Evolutionary conservation across 2,113 vertebrate species (phyloP), one percentile per base, ranked within the genome.

Genomic region (Alligator sinensis): DNA sequence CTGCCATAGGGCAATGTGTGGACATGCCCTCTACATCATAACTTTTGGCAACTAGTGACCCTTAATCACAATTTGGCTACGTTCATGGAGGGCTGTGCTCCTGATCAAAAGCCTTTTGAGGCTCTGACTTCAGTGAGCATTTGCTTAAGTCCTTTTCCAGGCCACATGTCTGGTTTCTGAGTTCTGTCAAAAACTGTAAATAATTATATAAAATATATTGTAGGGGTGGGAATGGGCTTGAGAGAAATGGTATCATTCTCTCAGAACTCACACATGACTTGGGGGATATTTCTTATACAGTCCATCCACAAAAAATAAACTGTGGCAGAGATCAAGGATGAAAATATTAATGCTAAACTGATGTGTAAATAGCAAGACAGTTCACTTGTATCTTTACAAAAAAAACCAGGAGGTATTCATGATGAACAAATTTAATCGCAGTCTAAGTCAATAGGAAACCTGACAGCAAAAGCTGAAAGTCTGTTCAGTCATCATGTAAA

Each of bases 401-500:
- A 93, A 47, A 47, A 97, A 95, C 96, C 94, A 94, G 95, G 94
- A 87, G 91, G 9, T 95, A 95, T 96, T 96, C 95, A 91, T 96
- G 93, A 90, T 93, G 94, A 96, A 96, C 96, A 95, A 97, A 96
- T 96, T 90, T 96, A 93, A 95, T 96, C 96, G 96, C 96, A 95
- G 96, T 96, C 85, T 95, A 91, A 96, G 92, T 91, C 96, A 76
- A 94, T 92, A 78, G 96, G 95, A 91, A 96, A 96, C 87, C 93
- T 96, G 95, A 94, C 93, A 60, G 18, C 92, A 95, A 96, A 96
- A 95, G 93, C 96, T 97, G 95, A 91, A 90, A 96, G 76, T 96
- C 94, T 96, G 93, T 95, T 97, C 96, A 94, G 93, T 91, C 92
- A 90, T 97, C 96, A 86, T 97, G 96, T 97, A 95, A 97, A 96